Percentiles rank a stretch among this genome's conserved stretches.
These are phyloP conservation scores for Trichonephila clavipes DNA, from an alignment of 1,140 invertebrate species.

Conservation along the genomic window DNA sequence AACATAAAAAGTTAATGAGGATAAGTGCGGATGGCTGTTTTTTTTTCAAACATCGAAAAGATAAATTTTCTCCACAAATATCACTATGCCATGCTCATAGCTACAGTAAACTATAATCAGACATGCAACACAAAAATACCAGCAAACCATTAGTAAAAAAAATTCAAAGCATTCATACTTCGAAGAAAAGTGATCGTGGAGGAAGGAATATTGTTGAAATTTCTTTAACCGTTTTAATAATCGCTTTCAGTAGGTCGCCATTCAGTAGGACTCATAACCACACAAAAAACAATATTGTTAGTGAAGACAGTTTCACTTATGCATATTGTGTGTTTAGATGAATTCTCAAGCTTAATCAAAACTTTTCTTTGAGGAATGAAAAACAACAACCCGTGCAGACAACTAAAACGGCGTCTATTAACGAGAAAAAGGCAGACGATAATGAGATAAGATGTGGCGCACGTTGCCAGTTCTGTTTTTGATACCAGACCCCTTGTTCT, in stretches of 20 bases:
- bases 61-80: not conserved
- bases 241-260: not conserved
- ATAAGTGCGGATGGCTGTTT: no score
- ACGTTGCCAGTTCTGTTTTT: not conserved
- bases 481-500: not conserved
- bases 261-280: not conserved
- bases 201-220: not conserved
- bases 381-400: not conserved
- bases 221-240: not conserved
- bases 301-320: slow-evolving; percentile 22
- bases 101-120: not conserved
- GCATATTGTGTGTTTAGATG: not conserved
- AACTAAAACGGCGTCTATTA: not conserved
- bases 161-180: not conserved
- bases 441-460: slow-evolving; percentile 4
- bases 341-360: not conserved
- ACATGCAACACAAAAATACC: not conserved
- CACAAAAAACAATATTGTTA: not conserved
- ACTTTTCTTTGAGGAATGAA: not conserved
- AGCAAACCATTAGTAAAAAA: not conserved
- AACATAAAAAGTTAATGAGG: no score
- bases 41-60: no score
- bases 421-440: not conserved
- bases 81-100: not conserved
- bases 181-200: not conserved